Evolutionary conservation across 2,797 vertebrate genomes (phyloP).

Genomic region (Chiloscyllium punctatum): DNA sequence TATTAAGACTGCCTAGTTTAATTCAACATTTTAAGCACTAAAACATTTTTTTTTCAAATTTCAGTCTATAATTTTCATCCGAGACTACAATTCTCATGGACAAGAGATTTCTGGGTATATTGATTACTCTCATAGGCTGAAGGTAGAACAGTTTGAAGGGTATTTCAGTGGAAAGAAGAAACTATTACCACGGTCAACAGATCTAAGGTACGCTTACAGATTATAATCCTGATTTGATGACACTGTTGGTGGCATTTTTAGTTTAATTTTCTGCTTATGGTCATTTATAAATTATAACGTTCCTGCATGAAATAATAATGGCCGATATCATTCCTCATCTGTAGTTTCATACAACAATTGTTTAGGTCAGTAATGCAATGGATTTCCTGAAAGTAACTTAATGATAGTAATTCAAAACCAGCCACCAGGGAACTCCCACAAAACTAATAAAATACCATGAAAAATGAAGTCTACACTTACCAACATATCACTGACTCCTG

Average conservation of each 20-base stretch:
- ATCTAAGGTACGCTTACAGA: conserved; percentile 67
- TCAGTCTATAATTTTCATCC: conserved; percentile 83
- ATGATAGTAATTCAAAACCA: not conserved
- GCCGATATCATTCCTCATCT: not conserved
- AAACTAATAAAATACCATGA: not conserved
- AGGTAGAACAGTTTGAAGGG: conserved; percentile 71
- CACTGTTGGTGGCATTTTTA: not conserved
- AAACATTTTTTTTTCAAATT: conserved; percentile 55
- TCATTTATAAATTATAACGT: conserved; percentile 6
- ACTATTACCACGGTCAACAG: conserved; percentile 67
- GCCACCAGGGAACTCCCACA: not conserved
- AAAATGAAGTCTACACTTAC: not conserved
- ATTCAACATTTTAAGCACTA: conserved; percentile 40
- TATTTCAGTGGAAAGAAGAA: conserved; percentile 74
- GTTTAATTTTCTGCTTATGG: not conserved
- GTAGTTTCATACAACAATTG: not conserved
- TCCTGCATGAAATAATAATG: not conserved
- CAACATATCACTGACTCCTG: not conserved
- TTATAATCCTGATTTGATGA: not conserved
- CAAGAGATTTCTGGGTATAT: conserved; percentile 85
- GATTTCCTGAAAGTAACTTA: not conserved
- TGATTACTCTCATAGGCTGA: conserved; percentile 77
- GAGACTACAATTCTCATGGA: conserved; percentile 65
- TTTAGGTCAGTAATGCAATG: not conserved
- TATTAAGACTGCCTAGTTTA: not conserved